Base-by-base conservation (phyloP, 2,888 invertebrate genomes). In the Parochlus steinenii region DNA sequence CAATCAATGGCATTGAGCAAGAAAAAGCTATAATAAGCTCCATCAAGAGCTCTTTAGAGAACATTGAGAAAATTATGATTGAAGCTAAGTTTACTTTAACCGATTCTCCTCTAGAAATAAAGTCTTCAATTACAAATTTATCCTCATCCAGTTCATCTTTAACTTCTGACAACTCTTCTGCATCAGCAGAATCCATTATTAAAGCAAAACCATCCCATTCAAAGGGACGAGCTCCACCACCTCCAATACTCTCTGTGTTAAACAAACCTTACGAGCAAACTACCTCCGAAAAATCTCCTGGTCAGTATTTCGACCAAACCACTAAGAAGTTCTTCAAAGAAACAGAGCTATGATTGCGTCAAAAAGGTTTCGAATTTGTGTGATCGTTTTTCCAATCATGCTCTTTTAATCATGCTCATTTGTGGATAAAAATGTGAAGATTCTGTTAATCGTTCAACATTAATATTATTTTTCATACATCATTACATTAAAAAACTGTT, bases 151-250 rank as follows among this genome's bases (percentile, higher is more conserved):
- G 12, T n/a, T 8, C 30, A 10, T 36, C 36, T 6, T 16, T 36
- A 11, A 19, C 36, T 16, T 36, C 36, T n/a, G 18, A 24, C 8
- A 33, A 23, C 7, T 30, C 30, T 11, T 15, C 10, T 7, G 34
- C 28, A n/a, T n/a, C n/a, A 6, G 30, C 14, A n/a, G 11, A 14
- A 11, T 11, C n/a, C 8, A 26, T 18, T 10, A 35, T 16, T 11
- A 34, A 28, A 12, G 28, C 30, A n/a, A 29, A 23, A 12, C 30
- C 36, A 8, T 30, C 6, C 5, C 36, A 36, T 14, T 16, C 23
- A 10, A 36, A 36, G 24, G 36, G 36, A 20, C 36, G 24, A 7
- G 36, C 36, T 8, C 36, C 36, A 10, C 17, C 4, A 19, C 36
- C 36, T 18, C 36, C 36, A 8, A 6, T 17, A 17, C 5, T 19